Evolutionary conservation across 2,113 vertebrate species (phyloP), one percentile per base, ranked within the genome.

Genomic region (Channa argus): DNA sequence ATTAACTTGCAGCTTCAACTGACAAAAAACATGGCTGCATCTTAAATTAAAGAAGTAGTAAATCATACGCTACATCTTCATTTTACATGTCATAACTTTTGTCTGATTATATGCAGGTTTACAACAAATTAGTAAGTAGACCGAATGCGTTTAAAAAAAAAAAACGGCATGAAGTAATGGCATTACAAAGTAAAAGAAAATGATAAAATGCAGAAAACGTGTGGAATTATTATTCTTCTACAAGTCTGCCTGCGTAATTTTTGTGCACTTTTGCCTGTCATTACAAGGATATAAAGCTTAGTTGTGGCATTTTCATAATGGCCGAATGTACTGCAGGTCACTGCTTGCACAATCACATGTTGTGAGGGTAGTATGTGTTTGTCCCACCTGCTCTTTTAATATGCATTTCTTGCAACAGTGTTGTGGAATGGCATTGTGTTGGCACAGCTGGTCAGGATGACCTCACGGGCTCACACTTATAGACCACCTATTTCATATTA

Each of bases 241-340:
- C 12, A 12, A 59, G 52, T 49, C 2, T 10, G n/a, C n/a, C 49
- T 15, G 49, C 6, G 50, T 43, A 13, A 33, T 65, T 52, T 12
- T 24, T 34, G 38, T 13, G 5, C 14, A 11, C 8, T 15, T 37
- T 1, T 12, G 6, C 4, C 39, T 14, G 61, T 43, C 12, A 13
- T 61, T 13, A 5, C 13, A 52, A 43, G 41, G 5, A 2, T 37
- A n/a, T 11, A 8, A 12, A 46, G 43, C 6, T 15, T 4, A 10
- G 6, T 52, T 8, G 13, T 72, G 76, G 14, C 62, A 47, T 68
- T 80, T 74, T 51, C 44, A 50, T 68, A 56, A 74, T 60, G 47
- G 13, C 46, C 13, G 47, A 39, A 15, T 39, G 62, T 34, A 6
- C 6, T 9, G 34, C 13, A 53, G 43, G 46, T 63, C 13, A 41